Base-by-base conservation (phyloP, 2,888 invertebrate genomes). In the Cynaeus angustus region DNA sequence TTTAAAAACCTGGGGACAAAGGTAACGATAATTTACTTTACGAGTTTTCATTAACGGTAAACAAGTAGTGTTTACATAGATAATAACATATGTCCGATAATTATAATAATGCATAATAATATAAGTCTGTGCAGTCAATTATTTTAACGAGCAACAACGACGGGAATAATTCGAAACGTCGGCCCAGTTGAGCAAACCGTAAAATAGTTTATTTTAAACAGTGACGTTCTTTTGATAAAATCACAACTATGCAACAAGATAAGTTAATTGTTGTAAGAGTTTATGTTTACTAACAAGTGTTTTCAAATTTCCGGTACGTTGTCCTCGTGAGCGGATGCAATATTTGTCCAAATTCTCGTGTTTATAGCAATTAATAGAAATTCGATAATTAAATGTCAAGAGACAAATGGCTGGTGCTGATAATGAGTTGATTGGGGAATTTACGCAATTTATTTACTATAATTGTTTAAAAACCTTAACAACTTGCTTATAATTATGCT, bases 1-100 rank as follows among this genome's bases (percentile, higher is more conserved):
- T 56, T 56, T 56, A 56, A 56, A 56, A 43, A 55, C 14, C 55
- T 38, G 7, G 16, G 37, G n/a, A 13, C 12, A 6, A 43, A 33
- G 33, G 33, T 33, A 33, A 7, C 2, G 33, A 33, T 33, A 33
- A 12, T 41, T 41, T 41, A n/a, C 10, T 41, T 41, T 41, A 41
- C 41, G 46, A 46, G 16, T 46, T 13, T 13, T 46, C 9, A 41
- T 41, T 46, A 46, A 46, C 46, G 46, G 46, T 46, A 46, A 46
- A 46, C 46, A 46, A 43, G 10, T 43, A 43, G 33, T 33, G 33
- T 14, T 13, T 43, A 43, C 43, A 12, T 43, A 12, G 46, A 46
- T 46, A 46, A 46, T 21, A 21, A 8, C n/a, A 16, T 46, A 46
- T 46, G 46, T 46, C n/a, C 13, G 26, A 46, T 21, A 46, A 16